Base-by-base conservation (phyloP, 2,797 vertebrate species). In the Alfaro cultratus region DNA sequence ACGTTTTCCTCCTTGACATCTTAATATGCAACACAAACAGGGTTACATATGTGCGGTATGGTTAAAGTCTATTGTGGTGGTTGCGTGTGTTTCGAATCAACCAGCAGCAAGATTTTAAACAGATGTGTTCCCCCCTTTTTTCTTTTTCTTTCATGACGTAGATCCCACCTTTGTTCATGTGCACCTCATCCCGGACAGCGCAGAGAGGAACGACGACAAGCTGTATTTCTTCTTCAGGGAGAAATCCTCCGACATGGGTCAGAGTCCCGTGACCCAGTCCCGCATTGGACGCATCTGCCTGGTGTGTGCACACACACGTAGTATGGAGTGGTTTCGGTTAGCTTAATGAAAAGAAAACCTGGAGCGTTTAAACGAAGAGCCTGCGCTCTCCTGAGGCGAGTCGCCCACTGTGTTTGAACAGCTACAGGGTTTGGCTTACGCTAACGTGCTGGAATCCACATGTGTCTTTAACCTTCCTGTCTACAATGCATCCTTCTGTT, bases 171-270 rank as follows among this genome's bases (percentile, higher is more conserved):
- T 99, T 7, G 95, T 99, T 88, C 97, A 96, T 0, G 96, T 97
- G 1, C 97, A 98, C 89, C 97, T 99, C 84, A 99, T 99, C 88
- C 98, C 98, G 0, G 98, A 99, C 95, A 99, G 98, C 2, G 97
- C 97, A 0, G 98, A 99, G 93, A 97, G 96, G 86, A 99, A 99
- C 0, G 98, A 99, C 0, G 97, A 99, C 96, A 99, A 99, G 84
- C 96, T 99, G 57, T 99, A 99, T 90, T 99, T 99, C 92, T 99
- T 99, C 96, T 99, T 99, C 91, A 97, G 98, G 1, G 98, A 99
- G 94, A 99, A 98, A 90, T 98, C 98, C 0, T 95, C 97, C 0
- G 98, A 99, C 91, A 96, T 97, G 41, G 97, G 97, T 0, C 97
- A 99, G 91, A 99, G 94, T 90, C 97, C 98, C 0, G 97, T 98